Conservation (phyloP, 2,113 vertebrate genomes). For the Oreotrochilus melanogaster region DNA sequence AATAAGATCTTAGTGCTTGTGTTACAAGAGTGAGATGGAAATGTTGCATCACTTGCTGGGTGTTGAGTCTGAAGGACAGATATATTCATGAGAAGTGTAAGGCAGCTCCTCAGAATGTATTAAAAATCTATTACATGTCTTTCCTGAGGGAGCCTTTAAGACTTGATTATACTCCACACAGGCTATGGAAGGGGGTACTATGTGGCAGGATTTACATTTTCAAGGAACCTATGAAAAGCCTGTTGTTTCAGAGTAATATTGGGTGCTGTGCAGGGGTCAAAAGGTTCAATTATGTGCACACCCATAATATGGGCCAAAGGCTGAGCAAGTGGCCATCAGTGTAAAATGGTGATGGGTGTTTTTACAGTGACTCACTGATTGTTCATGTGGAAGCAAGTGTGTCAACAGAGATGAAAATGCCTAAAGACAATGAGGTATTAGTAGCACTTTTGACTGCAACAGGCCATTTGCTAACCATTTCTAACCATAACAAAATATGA, state of each 20-base stretch:
- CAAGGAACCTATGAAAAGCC: background rate
- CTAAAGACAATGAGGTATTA: background rate
- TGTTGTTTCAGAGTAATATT: background rate
- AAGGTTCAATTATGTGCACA: accelerated
- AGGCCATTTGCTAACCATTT: background rate
- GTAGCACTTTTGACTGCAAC: background rate
- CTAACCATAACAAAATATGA: background rate
- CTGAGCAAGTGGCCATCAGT: background rate
- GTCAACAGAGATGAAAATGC: background rate
- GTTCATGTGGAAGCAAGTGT: background rate
- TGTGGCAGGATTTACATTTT: background rate
- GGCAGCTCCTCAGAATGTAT: background rate
- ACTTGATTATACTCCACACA: accelerated
- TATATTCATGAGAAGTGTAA: background rate
- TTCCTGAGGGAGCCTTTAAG: background rate
- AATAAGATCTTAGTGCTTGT: background rate
- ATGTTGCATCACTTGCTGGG: accelerated
- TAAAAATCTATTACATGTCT: background rate
- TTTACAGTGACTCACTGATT: background rate
- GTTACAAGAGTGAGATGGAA: background rate
- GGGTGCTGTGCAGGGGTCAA: background rate
- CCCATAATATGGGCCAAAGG: background rate
- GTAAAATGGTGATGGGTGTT: background rate
- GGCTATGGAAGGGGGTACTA: background rate
- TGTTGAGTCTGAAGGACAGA: background rate